These are phyloP conservation scores for Teinopalpus imperialis DNA, from an alignment of 2,888 invertebrate genomes.

Conservation along the genomic window DNA sequence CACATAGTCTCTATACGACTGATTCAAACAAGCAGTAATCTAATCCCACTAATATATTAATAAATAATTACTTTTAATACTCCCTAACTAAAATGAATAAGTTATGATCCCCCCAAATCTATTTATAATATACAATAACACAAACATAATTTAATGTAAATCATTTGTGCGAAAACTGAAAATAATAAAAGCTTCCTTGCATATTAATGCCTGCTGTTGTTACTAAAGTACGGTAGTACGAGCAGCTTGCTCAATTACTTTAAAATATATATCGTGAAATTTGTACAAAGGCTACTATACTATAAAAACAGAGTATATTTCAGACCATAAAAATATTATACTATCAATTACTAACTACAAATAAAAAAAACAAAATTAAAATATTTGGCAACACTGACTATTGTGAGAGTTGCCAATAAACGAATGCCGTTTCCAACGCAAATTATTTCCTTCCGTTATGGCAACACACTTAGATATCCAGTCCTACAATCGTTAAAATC, in stretches of 20 bases:
- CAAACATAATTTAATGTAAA: neutral
- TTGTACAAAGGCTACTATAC: no score
- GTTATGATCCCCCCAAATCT: constrained; percentile 7
- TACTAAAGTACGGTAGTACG: neutral
- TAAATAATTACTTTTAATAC: constrained; percentile 16
- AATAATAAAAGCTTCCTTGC: neutral
- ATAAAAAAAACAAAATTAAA: constrained; percentile 6
- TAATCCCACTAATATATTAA: constrained; percentile 12
- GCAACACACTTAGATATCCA: constrained; percentile 19
- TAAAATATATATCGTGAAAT: no score
- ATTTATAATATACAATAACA: constrained; percentile 1
- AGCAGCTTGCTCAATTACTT: no score
- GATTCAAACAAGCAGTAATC: constrained; percentile 2
- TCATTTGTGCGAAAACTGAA: constrained; percentile 16
- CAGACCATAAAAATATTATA: constrained; percentile 6
- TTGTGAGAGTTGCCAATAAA: constrained; percentile 22
- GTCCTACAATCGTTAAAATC: neutral
- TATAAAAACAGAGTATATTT: constrained; percentile 20
- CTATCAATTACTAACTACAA: constrained; percentile 5
- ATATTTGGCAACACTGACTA: constrained; percentile 27
- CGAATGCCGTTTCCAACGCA: constrained; percentile 1
- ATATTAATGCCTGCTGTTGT: constrained; percentile 5
- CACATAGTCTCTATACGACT: constrained; percentile 5
- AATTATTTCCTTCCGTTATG: constrained; percentile 7
- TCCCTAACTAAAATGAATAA: constrained; percentile 6